Evolutionary conservation across 2,888 invertebrate genomes (phyloP).

Genomic region (Hedychridium roseum): DNA sequence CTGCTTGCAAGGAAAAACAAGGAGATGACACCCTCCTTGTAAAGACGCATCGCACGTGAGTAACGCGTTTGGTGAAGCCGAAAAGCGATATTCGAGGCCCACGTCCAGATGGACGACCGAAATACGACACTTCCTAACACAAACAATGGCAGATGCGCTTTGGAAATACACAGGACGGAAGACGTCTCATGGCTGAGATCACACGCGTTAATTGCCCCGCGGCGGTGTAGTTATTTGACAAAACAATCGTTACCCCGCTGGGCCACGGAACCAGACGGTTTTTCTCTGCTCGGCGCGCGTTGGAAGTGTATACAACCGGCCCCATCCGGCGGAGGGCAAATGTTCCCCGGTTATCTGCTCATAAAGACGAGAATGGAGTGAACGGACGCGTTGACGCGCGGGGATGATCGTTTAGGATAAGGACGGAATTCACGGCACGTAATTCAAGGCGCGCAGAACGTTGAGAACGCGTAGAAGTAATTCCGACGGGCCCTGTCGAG

Average conservation of each 20-base stretch:
- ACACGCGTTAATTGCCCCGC: constrained; percentile 10
- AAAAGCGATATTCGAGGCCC: too few relatives aligned
- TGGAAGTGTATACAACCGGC: background rate
- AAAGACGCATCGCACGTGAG: too few relatives aligned
- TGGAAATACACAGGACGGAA: constrained; percentile 17
- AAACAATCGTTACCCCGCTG: constrained; percentile 7
- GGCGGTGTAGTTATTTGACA: constrained; percentile 10
- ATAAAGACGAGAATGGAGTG: too few relatives aligned
- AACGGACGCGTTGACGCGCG: too few relatives aligned
- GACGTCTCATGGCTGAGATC: too few relatives aligned
- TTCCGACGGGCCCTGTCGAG: constrained; percentile 15
- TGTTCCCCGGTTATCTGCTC: constrained; percentile 14
- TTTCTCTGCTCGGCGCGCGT: background rate
- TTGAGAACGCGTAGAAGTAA: constrained; percentile 27
- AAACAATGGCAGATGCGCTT: constrained; percentile 37
- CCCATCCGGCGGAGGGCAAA: constrained; percentile 4
- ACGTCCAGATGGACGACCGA: constrained; percentile 33
- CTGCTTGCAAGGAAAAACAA: too few relatives aligned
- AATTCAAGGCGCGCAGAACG: constrained; percentile 16
- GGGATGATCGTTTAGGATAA: constrained; percentile 27
- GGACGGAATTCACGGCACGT: constrained; percentile 31
- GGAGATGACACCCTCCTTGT: too few relatives aligned
- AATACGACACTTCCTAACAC: constrained; percentile 37
- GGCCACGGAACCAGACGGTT: background rate
- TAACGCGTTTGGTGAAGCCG: too few relatives aligned